Evolutionary conservation across 2,797 vertebrate species (phyloP).

Genomic region (Rhinella marina): DNA sequence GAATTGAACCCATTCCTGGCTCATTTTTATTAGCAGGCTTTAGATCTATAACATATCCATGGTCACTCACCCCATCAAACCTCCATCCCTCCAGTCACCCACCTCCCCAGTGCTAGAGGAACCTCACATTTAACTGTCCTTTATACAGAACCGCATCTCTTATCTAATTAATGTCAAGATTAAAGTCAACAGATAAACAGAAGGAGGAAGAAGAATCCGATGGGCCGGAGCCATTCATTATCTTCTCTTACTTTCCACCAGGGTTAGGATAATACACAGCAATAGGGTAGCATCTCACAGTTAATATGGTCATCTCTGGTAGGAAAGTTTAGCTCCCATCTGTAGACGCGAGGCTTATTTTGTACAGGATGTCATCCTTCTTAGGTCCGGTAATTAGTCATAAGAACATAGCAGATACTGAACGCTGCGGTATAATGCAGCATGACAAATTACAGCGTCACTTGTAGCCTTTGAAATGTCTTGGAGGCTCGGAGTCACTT

Average conservation of each 20-base stretch:
- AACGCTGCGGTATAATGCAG: slow-evolving; percentile 62
- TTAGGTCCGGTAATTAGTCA: slow-evolving; percentile 62
- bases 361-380: slow-evolving; percentile 57
- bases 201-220: slow-evolving; percentile 7
- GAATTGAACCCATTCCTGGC: background rate
- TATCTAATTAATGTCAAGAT: slow-evolving; percentile 45
- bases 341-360: slow-evolving; percentile 47
- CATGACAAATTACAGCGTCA: slow-evolving; percentile 51
- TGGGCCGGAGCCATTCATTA: slow-evolving; percentile 42
- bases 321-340: slow-evolving; percentile 15
- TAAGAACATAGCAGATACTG: slow-evolving; percentile 53
- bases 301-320: slow-evolving; percentile 44
- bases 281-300: slow-evolving; percentile 9
- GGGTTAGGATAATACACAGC: slow-evolving; percentile 33
- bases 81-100: background rate
- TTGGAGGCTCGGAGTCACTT: slow-evolving; percentile 39
- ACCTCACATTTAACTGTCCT: slow-evolving; percentile 44
- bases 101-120: background rate
- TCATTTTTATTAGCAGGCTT: background rate
- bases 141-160: background rate
- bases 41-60: background rate
- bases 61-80: background rate
- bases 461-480: slow-evolving; percentile 44
- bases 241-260: background rate
- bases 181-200: slow-evolving; percentile 39